These are phyloP conservation scores for Notolepis coatsorum DNA, from an alignment of 2,797 vertebrate genomes.

Conservation along the genomic window DNA sequence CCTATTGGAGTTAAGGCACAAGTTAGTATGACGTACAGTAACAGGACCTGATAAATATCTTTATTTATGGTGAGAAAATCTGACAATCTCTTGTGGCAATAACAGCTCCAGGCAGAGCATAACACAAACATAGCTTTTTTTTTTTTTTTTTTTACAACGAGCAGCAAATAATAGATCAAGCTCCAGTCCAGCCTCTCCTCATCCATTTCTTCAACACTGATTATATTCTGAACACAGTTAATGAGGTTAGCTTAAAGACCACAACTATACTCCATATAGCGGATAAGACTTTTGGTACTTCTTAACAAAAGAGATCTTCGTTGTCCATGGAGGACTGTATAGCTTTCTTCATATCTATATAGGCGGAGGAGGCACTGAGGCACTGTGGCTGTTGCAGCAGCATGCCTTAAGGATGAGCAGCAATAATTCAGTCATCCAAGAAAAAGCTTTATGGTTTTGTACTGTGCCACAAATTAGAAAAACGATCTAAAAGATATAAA, in stretches of 20 bases:
- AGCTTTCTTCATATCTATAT: slow-evolving; percentile 56
- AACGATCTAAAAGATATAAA: slow-evolving; percentile 20
- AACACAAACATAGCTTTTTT: slow-evolving; percentile 55
- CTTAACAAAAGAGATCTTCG: slow-evolving; percentile 21
- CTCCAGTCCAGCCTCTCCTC: slow-evolving; percentile 35
- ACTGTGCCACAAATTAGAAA: slow-evolving; percentile 23
- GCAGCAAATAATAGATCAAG: slow-evolving; percentile 59
- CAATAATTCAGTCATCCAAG: slow-evolving; percentile 52
- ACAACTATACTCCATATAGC: slow-evolving; percentile 23
- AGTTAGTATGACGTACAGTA: slow-evolving; percentile 61
- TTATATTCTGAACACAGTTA: slow-evolving; percentile 43
- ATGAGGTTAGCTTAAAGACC: slow-evolving; percentile 48
- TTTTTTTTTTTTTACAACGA: slow-evolving; percentile 38
- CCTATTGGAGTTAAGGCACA: slow-evolving; percentile 36
- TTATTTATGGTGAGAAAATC: slow-evolving; percentile 44
- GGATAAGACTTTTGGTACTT: slow-evolving; percentile 21
- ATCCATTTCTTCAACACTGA: slow-evolving; percentile 49
- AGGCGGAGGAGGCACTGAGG: slow-evolving; percentile 54
- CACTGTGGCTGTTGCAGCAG: slow-evolving; percentile 55
- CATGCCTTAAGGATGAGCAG: slow-evolving; percentile 67
- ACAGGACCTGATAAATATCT: slow-evolving; percentile 44
- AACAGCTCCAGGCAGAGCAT: slow-evolving; percentile 48
- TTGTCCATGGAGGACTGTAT: slow-evolving; percentile 38
- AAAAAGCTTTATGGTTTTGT: slow-evolving; percentile 32
- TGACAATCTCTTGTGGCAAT: slow-evolving; percentile 57